Conservation (phyloP, 2,888 invertebrate genomes). For the Drosophila nr. fundita region DNA sequence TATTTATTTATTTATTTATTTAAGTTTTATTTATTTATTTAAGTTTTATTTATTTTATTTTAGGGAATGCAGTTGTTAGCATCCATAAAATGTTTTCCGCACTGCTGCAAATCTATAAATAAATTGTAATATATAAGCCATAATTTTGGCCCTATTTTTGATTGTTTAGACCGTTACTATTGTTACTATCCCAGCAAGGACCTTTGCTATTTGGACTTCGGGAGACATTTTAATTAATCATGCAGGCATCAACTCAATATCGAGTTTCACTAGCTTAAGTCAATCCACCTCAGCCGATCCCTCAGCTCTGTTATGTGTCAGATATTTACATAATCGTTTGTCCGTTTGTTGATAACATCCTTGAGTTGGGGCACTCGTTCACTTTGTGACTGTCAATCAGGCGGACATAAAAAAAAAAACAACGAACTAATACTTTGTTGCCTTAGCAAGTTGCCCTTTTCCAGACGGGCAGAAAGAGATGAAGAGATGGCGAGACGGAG, state of each 20-base stretch:
- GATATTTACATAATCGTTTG: conserved; percentile 71
- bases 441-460: conserved; percentile 17
- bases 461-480: neutral
- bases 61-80: neutral
- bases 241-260: conserved; percentile 22
- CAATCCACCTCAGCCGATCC: neutral
- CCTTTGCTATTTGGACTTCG: neutral
- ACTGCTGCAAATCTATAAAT: neutral
- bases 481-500: neutral
- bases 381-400: conserved; percentile 66
- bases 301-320: conserved; percentile 37
- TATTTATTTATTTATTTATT: too few species aligned
- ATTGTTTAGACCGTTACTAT: neutral
- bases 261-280: neutral
- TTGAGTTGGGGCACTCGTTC: conserved; percentile 45
- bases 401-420: conserved; percentile 33
- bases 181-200: neutral
- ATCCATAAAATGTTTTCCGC: neutral
- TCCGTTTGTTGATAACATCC: conserved; percentile 58
- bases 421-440: conserved; percentile 18
- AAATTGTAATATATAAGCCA: neutral
- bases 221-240: conserved; percentile 47
- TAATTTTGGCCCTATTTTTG: neutral
- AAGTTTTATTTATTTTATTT: too few species aligned
- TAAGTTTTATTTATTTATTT: too few species aligned